These are phyloP conservation scores for Antrozous pallidus DNA, from an alignment of 2,797 vertebrate species.

Conservation along the genomic window DNA sequence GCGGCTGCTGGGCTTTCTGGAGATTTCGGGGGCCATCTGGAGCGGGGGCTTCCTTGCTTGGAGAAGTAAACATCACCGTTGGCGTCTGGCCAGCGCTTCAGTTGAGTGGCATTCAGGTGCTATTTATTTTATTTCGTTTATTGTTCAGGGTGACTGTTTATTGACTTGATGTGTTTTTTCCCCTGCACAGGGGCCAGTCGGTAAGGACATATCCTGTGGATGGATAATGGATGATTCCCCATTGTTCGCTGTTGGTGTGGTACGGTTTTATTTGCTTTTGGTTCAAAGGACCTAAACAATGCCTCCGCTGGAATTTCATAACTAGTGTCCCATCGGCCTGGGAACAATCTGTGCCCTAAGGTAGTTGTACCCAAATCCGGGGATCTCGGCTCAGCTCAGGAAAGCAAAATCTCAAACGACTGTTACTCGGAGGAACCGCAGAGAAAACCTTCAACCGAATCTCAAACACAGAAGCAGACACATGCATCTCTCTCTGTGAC, in stretches of 20 bases:
- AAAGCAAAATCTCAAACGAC: not conserved
- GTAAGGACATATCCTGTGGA: conserved; percentile 57
- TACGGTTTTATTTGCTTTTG: conserved; percentile 52
- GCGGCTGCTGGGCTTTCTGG: not conserved
- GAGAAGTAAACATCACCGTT: not conserved
- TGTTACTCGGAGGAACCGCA: not conserved
- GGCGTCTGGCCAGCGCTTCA: conserved; percentile 23
- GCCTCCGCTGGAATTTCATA: not conserved
- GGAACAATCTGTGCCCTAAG: not conserved
- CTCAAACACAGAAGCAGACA: not conserved
- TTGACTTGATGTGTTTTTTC: conserved; percentile 58
- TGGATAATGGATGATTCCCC: conserved; percentile 63
- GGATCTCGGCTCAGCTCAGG: not conserved
- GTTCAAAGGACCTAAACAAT: conserved; percentile 67
- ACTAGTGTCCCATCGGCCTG: not conserved
- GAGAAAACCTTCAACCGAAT: not conserved
- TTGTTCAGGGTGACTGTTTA: conserved; percentile 64
- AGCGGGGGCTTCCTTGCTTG: not conserved
- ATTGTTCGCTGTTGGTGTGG: conserved; percentile 53
- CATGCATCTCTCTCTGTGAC: not conserved
- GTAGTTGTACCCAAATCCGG: not conserved
- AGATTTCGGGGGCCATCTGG: not conserved
- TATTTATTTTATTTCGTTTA: conserved; percentile 63
- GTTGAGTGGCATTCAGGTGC: conserved; percentile 9
- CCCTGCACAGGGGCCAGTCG: conserved; percentile 37